These are phyloP conservation scores for Scaptomyza polygonia DNA, from an alignment of 2,888 invertebrate genomes.

Conservation along the genomic window DNA sequence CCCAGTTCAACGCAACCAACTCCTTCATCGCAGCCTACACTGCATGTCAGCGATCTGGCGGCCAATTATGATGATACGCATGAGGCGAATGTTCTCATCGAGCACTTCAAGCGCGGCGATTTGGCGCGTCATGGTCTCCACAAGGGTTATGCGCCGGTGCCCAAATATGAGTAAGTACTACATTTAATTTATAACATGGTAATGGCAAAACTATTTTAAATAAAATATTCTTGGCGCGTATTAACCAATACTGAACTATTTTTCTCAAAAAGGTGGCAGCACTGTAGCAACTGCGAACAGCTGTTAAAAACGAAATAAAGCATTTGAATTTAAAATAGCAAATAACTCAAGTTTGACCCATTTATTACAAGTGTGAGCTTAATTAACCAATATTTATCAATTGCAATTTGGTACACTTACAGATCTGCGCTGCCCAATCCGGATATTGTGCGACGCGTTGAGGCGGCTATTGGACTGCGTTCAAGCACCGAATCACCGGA, in stretches of 20 bases:
- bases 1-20: slow-evolving; percentile 1
- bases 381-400: neutral
- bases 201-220: neutral
- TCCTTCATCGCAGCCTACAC: slow-evolving; percentile 34
- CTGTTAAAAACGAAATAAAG: neutral
- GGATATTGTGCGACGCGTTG: slow-evolving; percentile 86
- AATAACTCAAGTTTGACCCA: too few relatives aligned
- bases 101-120: slow-evolving; percentile 80
- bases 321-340: neutral
- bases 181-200: too few relatives aligned
- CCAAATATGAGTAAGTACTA: slow-evolving; percentile 83
- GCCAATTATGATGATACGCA: slow-evolving; percentile 74
- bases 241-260: neutral
- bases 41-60: slow-evolving; percentile 70
- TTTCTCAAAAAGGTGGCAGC: neutral
- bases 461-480: slow-evolving; percentile 85
- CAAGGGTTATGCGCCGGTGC: slow-evolving; percentile 83
- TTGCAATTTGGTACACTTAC: slow-evolving; percentile 6
- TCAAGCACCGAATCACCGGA: slow-evolving; percentile 85
- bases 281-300: neutral
- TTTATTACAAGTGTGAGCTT: too few relatives aligned
- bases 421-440: slow-evolving; percentile 81
- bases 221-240: neutral
- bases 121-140: slow-evolving; percentile 75
- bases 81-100: slow-evolving; percentile 77